Evolutionary conservation across 2,113 vertebrate genomes (phyloP).

Genomic region (Pedionomus torquatus): DNA sequence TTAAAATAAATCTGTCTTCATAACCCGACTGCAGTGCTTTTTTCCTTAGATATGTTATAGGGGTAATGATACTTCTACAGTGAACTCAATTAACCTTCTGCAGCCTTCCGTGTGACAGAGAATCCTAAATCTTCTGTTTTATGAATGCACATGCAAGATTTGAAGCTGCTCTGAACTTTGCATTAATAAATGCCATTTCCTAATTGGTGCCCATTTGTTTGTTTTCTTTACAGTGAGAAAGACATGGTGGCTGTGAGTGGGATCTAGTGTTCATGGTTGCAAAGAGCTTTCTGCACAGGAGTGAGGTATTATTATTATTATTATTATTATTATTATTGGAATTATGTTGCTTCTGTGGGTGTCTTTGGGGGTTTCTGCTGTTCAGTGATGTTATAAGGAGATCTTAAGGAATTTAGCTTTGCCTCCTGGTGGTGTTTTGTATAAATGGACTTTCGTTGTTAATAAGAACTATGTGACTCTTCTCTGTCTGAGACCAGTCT

Average conservation of each 20-base stretch:
- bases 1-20: slow-evolving; percentile 40
- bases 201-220: slow-evolving; percentile 59
- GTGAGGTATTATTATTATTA: slow-evolving; percentile 56
- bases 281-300: slow-evolving; percentile 11
- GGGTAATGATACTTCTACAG: slow-evolving; percentile 41
- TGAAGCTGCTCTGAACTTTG: slow-evolving; percentile 15
- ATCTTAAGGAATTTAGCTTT: neutral
- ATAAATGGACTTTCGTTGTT: neutral
- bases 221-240: slow-evolving; percentile 54
- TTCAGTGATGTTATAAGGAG: neutral
- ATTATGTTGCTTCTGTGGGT: neutral
- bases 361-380: neutral
- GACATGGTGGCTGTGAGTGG: slow-evolving; percentile 62
- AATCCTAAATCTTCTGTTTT: slow-evolving; percentile 53
- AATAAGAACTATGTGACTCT: neutral
- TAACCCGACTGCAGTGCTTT: slow-evolving; percentile 3
- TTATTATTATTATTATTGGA: neutral
- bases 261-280: slow-evolving; percentile 62
- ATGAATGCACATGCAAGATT: neutral
- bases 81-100: slow-evolving; percentile 66
- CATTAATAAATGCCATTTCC: slow-evolving; percentile 25
- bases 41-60: slow-evolving; percentile 4
- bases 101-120: neutral
- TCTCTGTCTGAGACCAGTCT: neutral
- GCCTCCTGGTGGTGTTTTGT: neutral